phyloP scores from a whole-genome alignment of 2,797 vertebrate species.

The Artibeus lituratus region DNA sequence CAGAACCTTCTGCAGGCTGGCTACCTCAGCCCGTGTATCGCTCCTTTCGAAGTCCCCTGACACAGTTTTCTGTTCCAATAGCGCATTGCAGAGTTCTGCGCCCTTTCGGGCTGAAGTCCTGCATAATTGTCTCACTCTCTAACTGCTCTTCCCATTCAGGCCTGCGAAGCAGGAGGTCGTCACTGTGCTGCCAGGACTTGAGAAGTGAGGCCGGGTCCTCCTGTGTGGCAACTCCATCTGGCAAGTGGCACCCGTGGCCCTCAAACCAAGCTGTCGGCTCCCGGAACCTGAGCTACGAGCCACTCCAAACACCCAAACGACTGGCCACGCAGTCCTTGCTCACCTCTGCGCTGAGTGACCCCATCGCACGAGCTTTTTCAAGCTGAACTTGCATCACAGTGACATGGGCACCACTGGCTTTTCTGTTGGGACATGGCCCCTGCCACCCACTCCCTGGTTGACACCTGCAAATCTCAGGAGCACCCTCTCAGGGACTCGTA shows the following conservation, averaged over 20 bases:
- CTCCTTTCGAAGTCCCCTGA: background rate
- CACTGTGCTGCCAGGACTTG: background rate
- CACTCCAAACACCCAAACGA: rapidly evolving
- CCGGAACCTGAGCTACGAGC: background rate
- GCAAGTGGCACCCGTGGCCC: background rate
- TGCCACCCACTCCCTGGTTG: background rate
- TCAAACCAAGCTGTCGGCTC: background rate
- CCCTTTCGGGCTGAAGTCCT: background rate
- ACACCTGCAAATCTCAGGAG: background rate
- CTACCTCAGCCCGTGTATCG: background rate
- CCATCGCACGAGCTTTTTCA: background rate
- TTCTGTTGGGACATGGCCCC: background rate
- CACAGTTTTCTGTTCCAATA: background rate
- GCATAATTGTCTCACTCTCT: background rate
- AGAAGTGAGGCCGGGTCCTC: background rate
- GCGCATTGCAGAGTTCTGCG: background rate
- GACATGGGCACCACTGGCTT: background rate
- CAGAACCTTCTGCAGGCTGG: background rate
- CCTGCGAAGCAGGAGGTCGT: background rate
- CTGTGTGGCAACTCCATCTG: background rate
- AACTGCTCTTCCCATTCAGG: background rate
- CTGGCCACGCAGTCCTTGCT: background rate
- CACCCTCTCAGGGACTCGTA: background rate
- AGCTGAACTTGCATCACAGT: background rate
- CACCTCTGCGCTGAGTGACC: background rate